A percentile compares a stretch with the other conserved stretches of the same genome.
Evolutionary conservation across 2,888 invertebrate species (phyloP).

Genomic region (Perizoma flavofasciatum): DNA sequence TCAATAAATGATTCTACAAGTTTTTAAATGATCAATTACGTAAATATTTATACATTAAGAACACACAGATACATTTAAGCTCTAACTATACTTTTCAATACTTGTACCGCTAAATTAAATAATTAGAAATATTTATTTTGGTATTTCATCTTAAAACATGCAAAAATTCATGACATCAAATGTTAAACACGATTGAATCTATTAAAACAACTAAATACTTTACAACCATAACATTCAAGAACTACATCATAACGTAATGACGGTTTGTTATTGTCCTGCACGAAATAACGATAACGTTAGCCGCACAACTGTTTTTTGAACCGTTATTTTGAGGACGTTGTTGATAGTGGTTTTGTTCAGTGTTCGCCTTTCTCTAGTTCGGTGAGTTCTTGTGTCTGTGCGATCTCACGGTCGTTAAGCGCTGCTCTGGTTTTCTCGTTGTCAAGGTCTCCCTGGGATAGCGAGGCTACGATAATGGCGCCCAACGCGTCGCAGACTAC

Average conservation of each 20-base stretch:
- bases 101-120: conserved; percentile 16
- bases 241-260: conserved; percentile 36
- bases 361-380: conserved; percentile 84
- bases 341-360: conserved; percentile 46
- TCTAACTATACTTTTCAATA: conserved; percentile 41
- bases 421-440: conserved; percentile 67
- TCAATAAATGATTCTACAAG: conserved; percentile 38
- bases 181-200: conserved; percentile 6
- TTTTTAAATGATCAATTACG: conserved; percentile 24
- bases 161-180: conserved; percentile 17
- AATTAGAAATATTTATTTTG: conserved; percentile 7
- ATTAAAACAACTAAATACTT: conserved; percentile 18
- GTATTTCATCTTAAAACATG: conserved; percentile 8
- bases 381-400: conserved; percentile 86
- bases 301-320: conserved; percentile 49
- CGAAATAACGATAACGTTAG: conserved; percentile 55
- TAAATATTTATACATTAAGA: conserved; percentile 65
- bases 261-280: conserved; percentile 44
- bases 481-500: conserved; percentile 98
- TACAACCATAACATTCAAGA: conserved; percentile 31
- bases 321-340: conserved; percentile 26
- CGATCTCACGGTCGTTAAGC: conserved; percentile 73
- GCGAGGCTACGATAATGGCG: conserved; percentile 94
- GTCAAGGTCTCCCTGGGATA: conserved; percentile 89
- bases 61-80: conserved; percentile 63